Evolutionary conservation across 53 echinoderm and acorn worm species (phyloP), one percentile per base, ranked within the genome.

Genomic region (Paelopatides confundens): DNA sequence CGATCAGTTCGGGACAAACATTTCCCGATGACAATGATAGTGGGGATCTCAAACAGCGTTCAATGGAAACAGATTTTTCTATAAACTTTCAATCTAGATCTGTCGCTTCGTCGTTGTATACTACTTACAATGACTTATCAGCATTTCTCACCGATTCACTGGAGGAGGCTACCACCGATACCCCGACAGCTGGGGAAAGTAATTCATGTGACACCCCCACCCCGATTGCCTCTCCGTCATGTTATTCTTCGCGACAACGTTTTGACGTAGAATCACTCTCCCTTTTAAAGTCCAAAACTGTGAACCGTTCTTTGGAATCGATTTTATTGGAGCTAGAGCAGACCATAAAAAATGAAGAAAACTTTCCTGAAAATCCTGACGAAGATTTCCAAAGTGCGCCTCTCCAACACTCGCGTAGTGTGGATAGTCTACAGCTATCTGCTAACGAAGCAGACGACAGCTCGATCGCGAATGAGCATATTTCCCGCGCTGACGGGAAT

Each of bases 41-140:
- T 54, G 62, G 69, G 33, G 52, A 62, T 62, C 26, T 70, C 33
- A 4, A 66, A 30, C 54, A 71, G 54, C 87, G 83, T 66, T 71
- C 87, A 15, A 47, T 82, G 33, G 91, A 91, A 76, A 87, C 91
- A n/a, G 95, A 92, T 28, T 88, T 90, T 33, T 86, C 92, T 36
- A 85, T 88, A 64, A 88, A 76, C 43, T 89, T 92, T 27, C 92
- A 92, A 51, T 81, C 92, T 35, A 83, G 89, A 58, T 91, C 92
- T 76, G 50, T 95, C 48, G 96, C 93, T 62, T 92, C 89, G 11
- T 93, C 96, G 3, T 84, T 95, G 71, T 95, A 95, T 64, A 91
- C 89, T 37, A 95, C 96, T 32, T 95, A 95, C 85, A 81, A 85
- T 77, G 96, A 95, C 81, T 81, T 95, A 33, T 95, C 96, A 2